A percentile compares a stretch with the other conserved stretches of the same genome.
Conservation (phyloP, 2,113 vertebrate species). For the Pedionomus torquatus region DNA sequence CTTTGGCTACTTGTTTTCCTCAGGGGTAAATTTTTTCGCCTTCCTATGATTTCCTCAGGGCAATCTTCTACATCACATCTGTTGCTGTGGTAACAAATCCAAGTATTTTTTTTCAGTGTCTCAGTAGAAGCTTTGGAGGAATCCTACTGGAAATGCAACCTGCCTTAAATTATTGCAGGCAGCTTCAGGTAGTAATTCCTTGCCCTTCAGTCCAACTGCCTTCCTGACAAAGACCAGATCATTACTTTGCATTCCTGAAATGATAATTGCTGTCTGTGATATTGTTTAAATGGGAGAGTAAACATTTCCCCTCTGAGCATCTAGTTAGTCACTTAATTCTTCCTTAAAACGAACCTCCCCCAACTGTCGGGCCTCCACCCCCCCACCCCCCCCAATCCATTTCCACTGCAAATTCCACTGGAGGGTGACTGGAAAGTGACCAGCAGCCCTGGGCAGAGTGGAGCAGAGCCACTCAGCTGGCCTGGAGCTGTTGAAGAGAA, state of each 20-base stretch:
- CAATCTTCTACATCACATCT: not conserved
- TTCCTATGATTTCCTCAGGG: not conserved
- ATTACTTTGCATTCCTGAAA: slow-evolving; percentile 28
- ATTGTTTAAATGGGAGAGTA: not conserved
- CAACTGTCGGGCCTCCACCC: not conserved
- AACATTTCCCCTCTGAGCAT: not conserved
- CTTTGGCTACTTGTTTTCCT: not conserved
- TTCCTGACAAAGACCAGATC: not conserved
- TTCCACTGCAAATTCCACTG: not conserved
- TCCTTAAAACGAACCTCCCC: not conserved
- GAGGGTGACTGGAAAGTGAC: not conserved
- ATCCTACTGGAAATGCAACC: not conserved
- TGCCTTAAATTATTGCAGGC: not conserved
- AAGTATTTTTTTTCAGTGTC: not conserved
- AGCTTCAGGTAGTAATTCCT: not conserved
- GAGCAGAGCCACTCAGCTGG: not conserved
- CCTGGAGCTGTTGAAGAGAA: not conserved
- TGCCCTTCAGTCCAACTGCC: not conserved
- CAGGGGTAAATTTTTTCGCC: not conserved
- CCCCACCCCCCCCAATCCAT: not conserved
- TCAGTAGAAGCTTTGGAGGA: slow-evolving; percentile 14
- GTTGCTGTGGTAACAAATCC: slow-evolving; percentile 44
- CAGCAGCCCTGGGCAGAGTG: not conserved
- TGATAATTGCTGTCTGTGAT: not conserved
- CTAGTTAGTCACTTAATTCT: not conserved